Conservation (phyloP, 2,888 invertebrate genomes). For the Ceraclea dissimilis region DNA sequence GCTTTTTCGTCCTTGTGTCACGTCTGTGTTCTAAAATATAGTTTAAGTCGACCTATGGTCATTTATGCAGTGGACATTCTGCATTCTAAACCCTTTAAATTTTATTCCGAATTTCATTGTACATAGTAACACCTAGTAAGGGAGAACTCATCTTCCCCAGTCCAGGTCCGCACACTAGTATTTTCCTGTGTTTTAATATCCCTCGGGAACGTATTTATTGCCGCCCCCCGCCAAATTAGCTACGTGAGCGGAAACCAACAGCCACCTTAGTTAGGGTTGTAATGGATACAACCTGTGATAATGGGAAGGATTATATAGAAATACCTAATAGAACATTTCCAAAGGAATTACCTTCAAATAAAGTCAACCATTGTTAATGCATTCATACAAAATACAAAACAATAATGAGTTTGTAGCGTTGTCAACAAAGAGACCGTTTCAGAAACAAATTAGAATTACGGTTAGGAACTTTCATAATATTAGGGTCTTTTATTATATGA, state of each 20-base stretch:
- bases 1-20: too few species aligned
- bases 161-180: neutral
- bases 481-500: too few species aligned
- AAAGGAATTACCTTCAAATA: neutral
- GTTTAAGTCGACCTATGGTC: neutral
- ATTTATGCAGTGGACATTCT: neutral
- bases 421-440: neutral
- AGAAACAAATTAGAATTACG: neutral
- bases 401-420: neutral
- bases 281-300: slow-evolving; percentile 11
- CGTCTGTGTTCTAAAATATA: too few species aligned
- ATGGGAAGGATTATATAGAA: slow-evolving; percentile 17
- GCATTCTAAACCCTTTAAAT: neutral
- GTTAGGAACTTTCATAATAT: neutral
- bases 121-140: too few species aligned
- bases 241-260: slow-evolving; percentile 24
- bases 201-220: slow-evolving; percentile 25
- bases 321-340: slow-evolving; percentile 1
- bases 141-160: too few species aligned
- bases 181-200: slow-evolving; percentile 24
- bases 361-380: slow-evolving; percentile 1
- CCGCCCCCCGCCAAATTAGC: slow-evolving; percentile 24
- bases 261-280: slow-evolving; percentile 6
- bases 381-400: neutral
- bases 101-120: neutral